phyloP scores from a whole-genome alignment of 2,113 vertebrate species.

The Grammomys dolichurus region DNA sequence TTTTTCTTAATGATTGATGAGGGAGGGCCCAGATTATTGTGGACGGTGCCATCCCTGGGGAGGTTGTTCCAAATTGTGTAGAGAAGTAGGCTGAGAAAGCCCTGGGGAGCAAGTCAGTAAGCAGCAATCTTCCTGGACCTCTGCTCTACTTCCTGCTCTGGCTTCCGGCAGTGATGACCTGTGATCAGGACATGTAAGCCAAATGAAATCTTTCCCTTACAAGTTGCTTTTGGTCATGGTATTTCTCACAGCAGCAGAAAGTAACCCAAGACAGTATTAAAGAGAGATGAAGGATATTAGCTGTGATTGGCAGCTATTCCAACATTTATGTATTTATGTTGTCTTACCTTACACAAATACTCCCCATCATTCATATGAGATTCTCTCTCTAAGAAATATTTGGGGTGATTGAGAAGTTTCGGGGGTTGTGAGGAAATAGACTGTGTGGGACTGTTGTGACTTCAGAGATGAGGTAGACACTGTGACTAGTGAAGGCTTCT shows the following conservation, averaged over 20 bases:
- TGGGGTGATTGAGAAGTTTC: not conserved
- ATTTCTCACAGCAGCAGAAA: not conserved
- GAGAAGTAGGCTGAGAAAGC: not conserved
- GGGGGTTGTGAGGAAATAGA: not conserved
- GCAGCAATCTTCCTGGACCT: not conserved
- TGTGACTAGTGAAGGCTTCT: not conserved
- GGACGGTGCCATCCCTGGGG: no score
- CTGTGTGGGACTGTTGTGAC: not conserved
- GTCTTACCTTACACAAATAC: not conserved
- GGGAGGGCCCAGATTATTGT: not conserved
- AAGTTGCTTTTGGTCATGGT: not conserved
- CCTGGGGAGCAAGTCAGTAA: not conserved
- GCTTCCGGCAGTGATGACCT: not conserved
- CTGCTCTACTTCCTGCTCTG: not conserved
- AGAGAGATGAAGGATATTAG: not conserved
- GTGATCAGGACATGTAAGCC: not conserved
- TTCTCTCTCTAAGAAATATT: not conserved
- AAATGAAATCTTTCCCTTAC: not conserved
- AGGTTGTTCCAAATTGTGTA: not conserved
- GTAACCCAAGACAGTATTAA: no score
- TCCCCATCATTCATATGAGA: not conserved
- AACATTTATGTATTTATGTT: not conserved
- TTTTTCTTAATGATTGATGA: not conserved
- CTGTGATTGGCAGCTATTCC: not conserved
- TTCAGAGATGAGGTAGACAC: not conserved